Base-by-base conservation (phyloP, 2,113 vertebrate genomes). In the Megaptera novaeangliae region DNA sequence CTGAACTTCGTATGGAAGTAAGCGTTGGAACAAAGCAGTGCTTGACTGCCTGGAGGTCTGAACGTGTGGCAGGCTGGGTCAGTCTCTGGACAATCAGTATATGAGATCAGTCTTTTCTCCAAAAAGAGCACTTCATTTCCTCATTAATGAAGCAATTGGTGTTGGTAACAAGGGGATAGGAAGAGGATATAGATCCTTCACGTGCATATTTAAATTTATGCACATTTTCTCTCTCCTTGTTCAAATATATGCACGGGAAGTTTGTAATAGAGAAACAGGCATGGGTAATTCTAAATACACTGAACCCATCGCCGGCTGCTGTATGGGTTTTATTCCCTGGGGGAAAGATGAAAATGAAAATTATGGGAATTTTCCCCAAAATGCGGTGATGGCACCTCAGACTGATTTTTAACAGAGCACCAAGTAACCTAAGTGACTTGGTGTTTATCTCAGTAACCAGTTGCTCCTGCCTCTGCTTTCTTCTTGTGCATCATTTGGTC, bases 111-210 rank as follows among this genome's bases (percentile, higher is more conserved):
- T 82, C 59, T 97, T 89, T 78, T 44, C 61, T 92, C 36, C 68
- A 84, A 92, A 94, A 92, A 83, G 55, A 93, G 59, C 41, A 72
- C 66, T 96, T 97, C 18, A 88, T 94, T 90, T 88, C 63, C 20
- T 97, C 68, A 64, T 75, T 71, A 97, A 57, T 69, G 77, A 96
- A 49, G 74, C 25, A 71, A 36, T 20, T n/a, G 14, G 8, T 15
- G 13, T 64, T 74, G 41, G 18, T 12, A 61, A 52, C 55, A 39
- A 77, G 66, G 29, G 29, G 46, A 52, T 14, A 29, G 10, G 39
- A 25, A 44, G 74, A 85, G 23, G 39, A 27, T 68, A 31, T 27
- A 84, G 29, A 31, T 66, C 21, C 13, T 57, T 18, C 44, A 23
- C 2, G 4, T 29, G 46, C 39, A 1, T 49, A 46, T 46, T 31